Base-by-base conservation (phyloP, 1,140 invertebrate genomes). In the Sitophilus oryzae region DNA sequence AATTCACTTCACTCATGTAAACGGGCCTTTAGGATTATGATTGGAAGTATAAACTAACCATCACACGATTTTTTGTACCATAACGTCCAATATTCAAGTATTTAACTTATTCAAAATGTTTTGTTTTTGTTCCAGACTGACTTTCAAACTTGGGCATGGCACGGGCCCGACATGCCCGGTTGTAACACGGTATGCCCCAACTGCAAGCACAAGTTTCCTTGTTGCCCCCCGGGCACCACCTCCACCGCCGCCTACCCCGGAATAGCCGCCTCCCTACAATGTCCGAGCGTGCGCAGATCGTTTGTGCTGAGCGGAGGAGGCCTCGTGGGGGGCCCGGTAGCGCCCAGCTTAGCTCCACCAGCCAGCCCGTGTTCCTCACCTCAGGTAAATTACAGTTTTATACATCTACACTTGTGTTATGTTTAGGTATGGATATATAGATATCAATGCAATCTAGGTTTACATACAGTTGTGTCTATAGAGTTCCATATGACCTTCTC, bases 121-220 rank as follows among this genome's bases (percentile, higher is more conserved):
- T 42, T 25, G 20, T 50, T 47, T 60, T 63, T 65, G 56, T 68
- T 71, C 9, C 58, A 68, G 66, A 64, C 53, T 59, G 61, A 64
- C 43, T 48, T 53, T 37, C 18, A 23, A n/a, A 43, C 15, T 51
- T 61, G 63, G 69, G 68, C 66, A 71, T 71, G 69, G 69, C 68
- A 68, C 61, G 48, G 44, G 58, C 64, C 51, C 68, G 68, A 67
- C 66, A 71, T 71, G 69, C 67, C 67, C 61, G 65, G 68, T 62
- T 69, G 68, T 71, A 70, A 60, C 56, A 65, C 75, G 52, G 72
- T 79, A 73, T 84, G 82, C 65, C 82, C 82, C 40, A 82, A 82
- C 66, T 83, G 82, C 73, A 78, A 77, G 62, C 80, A 81, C 66
- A 71, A 74, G 18, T 79, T 79, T 66, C 69, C 72, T 69, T 66